A percentile compares a stretch with the other conserved stretches of the same genome.
Evolutionary conservation across 2,113 vertebrate species (phyloP).

Genomic region (Crypturellus undulatus): DNA sequence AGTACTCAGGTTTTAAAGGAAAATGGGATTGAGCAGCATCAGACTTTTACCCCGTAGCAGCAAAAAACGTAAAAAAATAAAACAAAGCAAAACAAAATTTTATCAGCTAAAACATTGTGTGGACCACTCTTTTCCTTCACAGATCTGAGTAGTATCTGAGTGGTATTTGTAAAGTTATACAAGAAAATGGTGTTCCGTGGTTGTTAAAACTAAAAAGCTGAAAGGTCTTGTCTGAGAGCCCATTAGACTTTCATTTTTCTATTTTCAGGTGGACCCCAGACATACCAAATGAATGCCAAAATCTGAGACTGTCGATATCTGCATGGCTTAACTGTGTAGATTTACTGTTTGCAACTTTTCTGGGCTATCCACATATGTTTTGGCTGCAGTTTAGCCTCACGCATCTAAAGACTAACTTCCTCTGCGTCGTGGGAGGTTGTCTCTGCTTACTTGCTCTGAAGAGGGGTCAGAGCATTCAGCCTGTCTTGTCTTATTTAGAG

Average conservation of each 20-base stretch:
- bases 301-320: background rate
- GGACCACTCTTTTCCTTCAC: background rate
- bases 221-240: background rate
- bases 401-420: background rate
- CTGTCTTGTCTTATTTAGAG: background rate
- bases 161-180: background rate
- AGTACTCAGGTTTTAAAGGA: background rate
- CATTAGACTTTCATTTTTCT: background rate
- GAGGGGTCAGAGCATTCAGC: background rate
- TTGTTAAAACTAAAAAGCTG: background rate
- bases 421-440: background rate
- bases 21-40: background rate
- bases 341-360: background rate
- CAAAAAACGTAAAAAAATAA: background rate
- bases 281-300: background rate
- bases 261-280: background rate
- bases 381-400: background rate
- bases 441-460: background rate
- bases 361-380: background rate
- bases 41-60: background rate
- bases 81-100: background rate
- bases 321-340: background rate
- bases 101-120: background rate
- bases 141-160: background rate
- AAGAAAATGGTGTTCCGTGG: background rate